These are phyloP conservation scores for Apodemus sylvaticus DNA, from an alignment of 2,113 vertebrate species.

Conservation along the genomic window DNA sequence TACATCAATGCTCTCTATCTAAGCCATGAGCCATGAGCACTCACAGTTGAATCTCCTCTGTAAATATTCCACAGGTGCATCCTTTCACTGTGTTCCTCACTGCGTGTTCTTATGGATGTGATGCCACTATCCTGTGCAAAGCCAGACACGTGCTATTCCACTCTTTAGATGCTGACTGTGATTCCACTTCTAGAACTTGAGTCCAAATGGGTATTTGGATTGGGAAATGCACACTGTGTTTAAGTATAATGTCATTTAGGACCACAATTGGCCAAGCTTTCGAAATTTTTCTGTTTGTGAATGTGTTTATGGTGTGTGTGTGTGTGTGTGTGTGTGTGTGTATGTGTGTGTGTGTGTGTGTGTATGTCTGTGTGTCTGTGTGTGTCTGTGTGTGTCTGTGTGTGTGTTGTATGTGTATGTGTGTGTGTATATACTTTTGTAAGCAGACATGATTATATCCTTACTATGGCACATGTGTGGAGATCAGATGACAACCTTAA, in stretches of 20 bases:
- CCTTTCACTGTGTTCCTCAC: neutral
- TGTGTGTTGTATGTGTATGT: neutral
- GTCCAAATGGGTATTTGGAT: neutral
- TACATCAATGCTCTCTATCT: too few species aligned
- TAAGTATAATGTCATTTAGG: neutral
- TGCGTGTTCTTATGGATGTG: neutral
- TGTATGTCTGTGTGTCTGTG: neutral
- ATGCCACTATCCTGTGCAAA: rapidly evolving
- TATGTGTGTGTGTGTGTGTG: neutral
- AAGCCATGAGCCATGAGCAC: neutral
- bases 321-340: neutral
- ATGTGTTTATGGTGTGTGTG: neutral
- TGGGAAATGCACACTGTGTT: neutral
- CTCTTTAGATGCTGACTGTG: too few species aligned
- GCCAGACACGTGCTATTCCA: rapidly evolving
- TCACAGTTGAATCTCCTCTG: neutral
- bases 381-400: neutral
- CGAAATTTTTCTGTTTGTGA: neutral
- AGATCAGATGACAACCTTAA: neutral
- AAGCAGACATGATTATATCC: neutral
- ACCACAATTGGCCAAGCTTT: neutral
- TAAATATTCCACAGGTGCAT: neutral
- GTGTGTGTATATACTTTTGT: neutral
- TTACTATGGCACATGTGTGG: neutral
- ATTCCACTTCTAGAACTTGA: too few species aligned